These are phyloP conservation scores for Homalodisca vitripennis DNA, from an alignment of 1,140 invertebrate species.

Conservation along the genomic window DNA sequence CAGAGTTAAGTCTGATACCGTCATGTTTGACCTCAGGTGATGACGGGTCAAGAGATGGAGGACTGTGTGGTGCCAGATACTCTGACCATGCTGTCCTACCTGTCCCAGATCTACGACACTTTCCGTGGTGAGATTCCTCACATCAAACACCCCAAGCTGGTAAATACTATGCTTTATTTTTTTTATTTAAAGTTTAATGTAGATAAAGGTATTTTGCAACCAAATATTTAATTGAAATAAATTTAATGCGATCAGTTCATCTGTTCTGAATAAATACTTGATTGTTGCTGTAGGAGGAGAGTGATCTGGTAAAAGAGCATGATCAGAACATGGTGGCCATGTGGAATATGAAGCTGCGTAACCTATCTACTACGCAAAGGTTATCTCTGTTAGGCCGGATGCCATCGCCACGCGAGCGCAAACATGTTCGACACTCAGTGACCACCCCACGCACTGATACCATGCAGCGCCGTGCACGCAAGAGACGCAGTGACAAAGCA, in stretches of 20 bases:
- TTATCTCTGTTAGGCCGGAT: conserved; percentile 48
- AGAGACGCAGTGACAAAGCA: conserved; percentile 50
- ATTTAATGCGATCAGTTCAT: background rate
- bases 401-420: conserved; percentile 44
- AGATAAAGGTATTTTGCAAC: background rate
- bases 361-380: conserved; percentile 50
- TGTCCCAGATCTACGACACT: conserved; percentile 83
- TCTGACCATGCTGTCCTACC: conserved; percentile 74
- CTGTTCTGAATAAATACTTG: background rate
- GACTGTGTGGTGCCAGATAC: conserved; percentile 69
- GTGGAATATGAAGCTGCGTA: conserved; percentile 24
- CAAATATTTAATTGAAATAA: background rate
- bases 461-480: conserved; percentile 48
- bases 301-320: conserved; percentile 32
- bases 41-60: conserved; percentile 80
- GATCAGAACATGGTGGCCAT: conserved; percentile 23
- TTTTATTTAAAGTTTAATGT: background rate
- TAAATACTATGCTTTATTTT: conserved; percentile 43
- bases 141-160: conserved; percentile 73
- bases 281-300: conserved; percentile 34
- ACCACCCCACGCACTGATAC: conserved; percentile 34
- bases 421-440: conserved; percentile 37
- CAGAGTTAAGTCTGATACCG: no score
- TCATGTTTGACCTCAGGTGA: no score
- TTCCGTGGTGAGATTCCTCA: conserved; percentile 82